A percentile compares a stretch with the other conserved stretches of the same genome.
Conservation (phyloP, 2,113 vertebrate species). For the Caloenas nicobarica region DNA sequence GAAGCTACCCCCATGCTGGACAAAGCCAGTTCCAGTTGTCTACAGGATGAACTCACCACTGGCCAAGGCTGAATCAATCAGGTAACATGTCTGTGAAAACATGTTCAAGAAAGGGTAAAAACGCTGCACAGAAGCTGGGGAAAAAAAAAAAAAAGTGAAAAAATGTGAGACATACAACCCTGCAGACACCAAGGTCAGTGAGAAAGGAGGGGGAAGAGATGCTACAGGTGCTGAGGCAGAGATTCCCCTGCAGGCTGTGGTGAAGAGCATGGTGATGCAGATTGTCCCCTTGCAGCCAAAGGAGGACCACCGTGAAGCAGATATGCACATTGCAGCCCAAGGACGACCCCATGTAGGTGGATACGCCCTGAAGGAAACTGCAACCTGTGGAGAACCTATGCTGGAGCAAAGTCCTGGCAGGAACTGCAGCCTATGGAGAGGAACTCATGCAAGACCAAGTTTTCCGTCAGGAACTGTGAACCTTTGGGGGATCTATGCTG, state of each 20-base stretch:
- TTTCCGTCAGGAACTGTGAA: not conserved
- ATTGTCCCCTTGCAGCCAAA: not conserved
- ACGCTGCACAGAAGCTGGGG: fast-evolving
- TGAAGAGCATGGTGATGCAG: not conserved
- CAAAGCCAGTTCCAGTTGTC: not conserved
- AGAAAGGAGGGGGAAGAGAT: not conserved
- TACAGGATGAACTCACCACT: not conserved
- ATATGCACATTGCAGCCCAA: not conserved
- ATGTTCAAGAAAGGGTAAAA: not conserved
- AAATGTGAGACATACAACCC: not conserved
- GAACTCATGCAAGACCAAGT: not conserved
- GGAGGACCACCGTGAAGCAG: not conserved
- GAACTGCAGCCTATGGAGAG: not conserved
- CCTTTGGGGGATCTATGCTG: fast-evolving
- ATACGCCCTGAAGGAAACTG: not conserved
- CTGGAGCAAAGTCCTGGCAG: not conserved
- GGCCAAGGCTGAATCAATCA: not conserved
- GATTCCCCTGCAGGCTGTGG: fast-evolving
- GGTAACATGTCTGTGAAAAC: not conserved
- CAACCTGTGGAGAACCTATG: not conserved
- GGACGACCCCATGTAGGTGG: not conserved
- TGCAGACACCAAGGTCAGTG: not conserved
- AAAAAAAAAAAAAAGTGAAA: not conserved
- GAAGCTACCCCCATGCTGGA: not conserved
- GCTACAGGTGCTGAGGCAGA: not conserved